Evolutionary conservation across 2,888 invertebrate species (phyloP).

Genomic region (Dasysyrphus tricinctus): DNA sequence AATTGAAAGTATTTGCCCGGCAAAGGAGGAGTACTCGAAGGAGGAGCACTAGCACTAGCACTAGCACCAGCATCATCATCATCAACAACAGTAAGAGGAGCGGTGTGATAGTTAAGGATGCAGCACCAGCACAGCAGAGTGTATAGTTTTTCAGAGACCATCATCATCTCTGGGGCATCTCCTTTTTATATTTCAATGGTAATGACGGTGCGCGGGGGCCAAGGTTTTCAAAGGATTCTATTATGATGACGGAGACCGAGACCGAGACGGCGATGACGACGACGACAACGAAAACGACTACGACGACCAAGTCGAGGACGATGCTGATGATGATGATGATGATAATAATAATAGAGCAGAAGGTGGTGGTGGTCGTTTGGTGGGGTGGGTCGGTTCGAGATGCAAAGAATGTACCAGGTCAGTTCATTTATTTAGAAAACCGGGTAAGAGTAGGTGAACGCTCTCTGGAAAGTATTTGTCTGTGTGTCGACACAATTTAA

Average conservation of each 20-base stretch:
- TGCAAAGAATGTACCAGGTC: conserved; percentile 72
- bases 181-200: conserved; percentile 55
- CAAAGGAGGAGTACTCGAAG: conserved; percentile 63
- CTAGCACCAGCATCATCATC: background rate
- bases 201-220: conserved; percentile 37
- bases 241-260: conserved; percentile 49
- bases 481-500: conserved; percentile 69
- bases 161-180: conserved; percentile 73
- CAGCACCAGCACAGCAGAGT: conserved; percentile 35
- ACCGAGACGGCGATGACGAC: conserved; percentile 55
- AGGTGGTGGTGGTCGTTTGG: conserved; percentile 36
- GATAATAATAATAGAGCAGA: conserved; percentile 35
- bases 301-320: conserved; percentile 21
- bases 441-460: conserved; percentile 38
- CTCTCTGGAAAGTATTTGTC: conserved; percentile 55
- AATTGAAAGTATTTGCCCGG: conserved; percentile 75
- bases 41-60: conserved; percentile 14
- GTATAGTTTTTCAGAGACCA: conserved; percentile 60
- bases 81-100: conserved; percentile 31
- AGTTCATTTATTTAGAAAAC: conserved; percentile 58
- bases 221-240: conserved; percentile 51
- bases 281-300: conserved; percentile 35
- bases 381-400: conserved; percentile 8
- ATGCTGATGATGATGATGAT: conserved; percentile 15
- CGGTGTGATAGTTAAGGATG: conserved; percentile 72